These are phyloP conservation scores for Pandemis cinnamomeana DNA, from an alignment of 2,888 invertebrate species.

Conservation along the genomic window DNA sequence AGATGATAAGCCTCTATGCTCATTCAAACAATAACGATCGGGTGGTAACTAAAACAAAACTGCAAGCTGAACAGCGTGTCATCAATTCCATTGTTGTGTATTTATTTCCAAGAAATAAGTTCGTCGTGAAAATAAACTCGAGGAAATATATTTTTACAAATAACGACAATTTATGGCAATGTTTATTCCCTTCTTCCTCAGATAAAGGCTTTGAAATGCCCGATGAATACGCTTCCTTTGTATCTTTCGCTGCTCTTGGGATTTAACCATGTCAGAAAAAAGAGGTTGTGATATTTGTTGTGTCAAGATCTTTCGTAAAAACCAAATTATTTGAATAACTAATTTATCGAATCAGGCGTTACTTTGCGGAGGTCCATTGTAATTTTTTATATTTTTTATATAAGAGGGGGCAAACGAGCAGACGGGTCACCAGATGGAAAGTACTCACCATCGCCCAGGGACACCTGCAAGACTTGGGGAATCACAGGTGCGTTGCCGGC, in stretches of 20 bases:
- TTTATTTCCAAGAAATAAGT: conserved; percentile 15
- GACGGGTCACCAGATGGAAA: too few species aligned
- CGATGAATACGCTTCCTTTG: conserved; percentile 60
- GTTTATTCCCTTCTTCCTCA: conserved; percentile 71
- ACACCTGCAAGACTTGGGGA: too few species aligned
- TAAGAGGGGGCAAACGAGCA: too few species aligned
- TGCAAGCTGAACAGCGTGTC: not conserved
- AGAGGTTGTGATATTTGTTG: not conserved
- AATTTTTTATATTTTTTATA: too few species aligned
- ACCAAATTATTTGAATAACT: too few species aligned
- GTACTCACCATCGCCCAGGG: too few species aligned
- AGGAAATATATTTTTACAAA: conserved; percentile 59
- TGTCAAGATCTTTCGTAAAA: too few species aligned
- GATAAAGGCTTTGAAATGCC: conserved; percentile 78
- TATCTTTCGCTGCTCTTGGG: not conserved
- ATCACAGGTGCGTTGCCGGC: too few species aligned
- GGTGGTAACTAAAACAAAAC: not conserved
- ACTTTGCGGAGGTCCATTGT: too few species aligned
- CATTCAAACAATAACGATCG: not conserved
- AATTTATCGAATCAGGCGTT: too few species aligned
- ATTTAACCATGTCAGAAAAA: not conserved
- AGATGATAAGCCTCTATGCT: too few species aligned
- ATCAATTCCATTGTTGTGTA: conserved; percentile 12
- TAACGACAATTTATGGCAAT: conserved; percentile 76
- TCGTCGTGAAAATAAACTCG: conserved; percentile 10